Percentiles rank a stretch among this genome's conserved stretches.
These are phyloP conservation scores for Athene cunicularia DNA, from an alignment of 2,113 vertebrate species.

Conservation along the genomic window DNA sequence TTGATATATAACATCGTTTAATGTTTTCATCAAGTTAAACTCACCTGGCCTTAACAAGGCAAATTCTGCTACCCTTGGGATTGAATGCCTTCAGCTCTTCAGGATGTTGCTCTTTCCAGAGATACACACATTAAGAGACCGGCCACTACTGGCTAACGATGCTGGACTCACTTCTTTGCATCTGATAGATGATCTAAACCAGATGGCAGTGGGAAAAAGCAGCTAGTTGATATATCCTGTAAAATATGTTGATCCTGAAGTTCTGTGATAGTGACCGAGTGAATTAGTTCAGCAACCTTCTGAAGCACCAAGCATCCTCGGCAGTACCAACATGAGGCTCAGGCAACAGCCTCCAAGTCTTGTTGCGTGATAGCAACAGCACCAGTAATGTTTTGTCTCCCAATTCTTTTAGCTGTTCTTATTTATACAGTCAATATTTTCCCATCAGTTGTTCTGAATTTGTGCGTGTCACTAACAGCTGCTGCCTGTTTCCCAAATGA, in stretches of 20 bases:
- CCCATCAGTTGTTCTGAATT: not conserved
- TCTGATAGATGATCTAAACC: not conserved
- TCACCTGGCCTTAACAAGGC: not conserved
- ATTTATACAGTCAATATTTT: not conserved
- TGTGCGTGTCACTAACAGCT: not conserved
- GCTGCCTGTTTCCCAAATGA: not conserved
- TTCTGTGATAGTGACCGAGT: not conserved
- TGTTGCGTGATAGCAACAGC: fast-evolving
- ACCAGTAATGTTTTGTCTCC: not conserved
- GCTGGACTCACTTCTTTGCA: not conserved
- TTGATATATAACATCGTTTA: not conserved
- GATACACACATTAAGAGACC: not conserved
- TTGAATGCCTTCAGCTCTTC: not conserved
- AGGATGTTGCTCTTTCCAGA: not conserved
- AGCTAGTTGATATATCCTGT: not conserved
- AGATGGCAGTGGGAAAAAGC: not conserved
- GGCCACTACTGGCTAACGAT: fast-evolving
- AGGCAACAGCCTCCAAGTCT: not conserved
- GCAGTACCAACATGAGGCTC: fast-evolving
- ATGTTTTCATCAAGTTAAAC: not conserved
- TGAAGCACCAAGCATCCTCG: fast-evolving
- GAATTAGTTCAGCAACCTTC: not conserved
- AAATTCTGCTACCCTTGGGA: not conserved
- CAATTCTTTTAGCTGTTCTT: not conserved
- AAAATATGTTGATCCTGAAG: not conserved